These are phyloP conservation scores for Iselma pallidipennis DNA, from an alignment of 2,888 invertebrate genomes.

Conservation along the genomic window DNA sequence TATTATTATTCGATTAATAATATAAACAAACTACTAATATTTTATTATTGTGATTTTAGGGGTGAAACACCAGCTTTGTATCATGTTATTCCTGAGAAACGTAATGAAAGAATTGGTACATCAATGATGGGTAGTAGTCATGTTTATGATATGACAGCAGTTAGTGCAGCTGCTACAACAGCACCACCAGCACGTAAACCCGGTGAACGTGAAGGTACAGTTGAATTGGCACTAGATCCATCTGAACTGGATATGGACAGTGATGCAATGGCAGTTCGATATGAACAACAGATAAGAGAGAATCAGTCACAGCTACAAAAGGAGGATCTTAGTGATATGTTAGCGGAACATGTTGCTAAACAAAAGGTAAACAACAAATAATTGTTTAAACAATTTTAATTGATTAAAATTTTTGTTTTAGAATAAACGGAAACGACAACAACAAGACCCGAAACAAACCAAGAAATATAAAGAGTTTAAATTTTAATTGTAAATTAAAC, in stretches of 20 bases:
- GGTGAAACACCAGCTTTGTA: conserved; percentile 94
- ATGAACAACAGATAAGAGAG: conserved; percentile 95
- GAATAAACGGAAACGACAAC: conserved; percentile 91
- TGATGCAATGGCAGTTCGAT: conserved; percentile 93
- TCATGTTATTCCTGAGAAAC: conserved; percentile 94
- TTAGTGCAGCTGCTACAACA: conserved; percentile 62
- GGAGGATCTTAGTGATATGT: conserved; percentile 98
- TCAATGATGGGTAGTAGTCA: conserved; percentile 99
- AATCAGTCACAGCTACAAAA: conserved; percentile 85
- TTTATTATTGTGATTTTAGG: conserved; percentile 55
- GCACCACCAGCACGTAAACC: conserved; percentile 51
- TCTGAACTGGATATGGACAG: conserved; percentile 96
- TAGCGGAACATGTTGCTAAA: conserved; percentile 96
- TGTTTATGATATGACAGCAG: conserved; percentile 90
- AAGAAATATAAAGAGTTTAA: conserved; percentile 99
- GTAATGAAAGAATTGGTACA: conserved; percentile 84
- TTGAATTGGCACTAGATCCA: conserved; percentile 96
- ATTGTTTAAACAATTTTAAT: conserved; percentile 1
- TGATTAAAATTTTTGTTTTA: conserved; percentile 65
- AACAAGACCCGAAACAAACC: conserved; percentile 86
- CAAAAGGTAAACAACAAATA: conserved; percentile 72
- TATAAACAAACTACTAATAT: background rate
- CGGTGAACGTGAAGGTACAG: conserved; percentile 62
- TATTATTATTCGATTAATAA: background rate
- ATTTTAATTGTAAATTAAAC: conserved; percentile 64